A percentile compares a stretch with the other conserved stretches of the same genome.
These are phyloP conservation scores for Ormyrus nitidulus DNA, from an alignment of 2,888 invertebrate species.

Conservation along the genomic window DNA sequence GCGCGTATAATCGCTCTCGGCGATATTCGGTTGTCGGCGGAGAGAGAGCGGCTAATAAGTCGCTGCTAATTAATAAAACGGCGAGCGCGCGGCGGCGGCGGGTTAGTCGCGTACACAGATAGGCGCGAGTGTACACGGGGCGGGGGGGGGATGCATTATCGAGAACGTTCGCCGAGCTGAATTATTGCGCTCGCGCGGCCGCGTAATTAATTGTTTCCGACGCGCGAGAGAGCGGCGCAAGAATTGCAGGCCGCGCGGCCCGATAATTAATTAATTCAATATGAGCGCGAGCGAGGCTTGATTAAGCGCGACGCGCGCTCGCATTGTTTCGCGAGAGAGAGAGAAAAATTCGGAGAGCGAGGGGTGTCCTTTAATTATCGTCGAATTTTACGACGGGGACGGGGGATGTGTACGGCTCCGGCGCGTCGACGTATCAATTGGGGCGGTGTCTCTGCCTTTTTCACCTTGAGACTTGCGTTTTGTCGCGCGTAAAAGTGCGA, in stretches of 20 bases:
- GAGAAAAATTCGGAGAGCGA: too few relatives aligned
- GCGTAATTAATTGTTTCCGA: slow-evolving; percentile 31
- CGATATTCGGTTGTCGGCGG: too few relatives aligned
- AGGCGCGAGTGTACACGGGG: not conserved
- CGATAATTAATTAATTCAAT: slow-evolving; percentile 17
- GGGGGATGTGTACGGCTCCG: too few relatives aligned
- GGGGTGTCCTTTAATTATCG: too few relatives aligned
- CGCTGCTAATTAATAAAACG: slow-evolving; percentile 15
- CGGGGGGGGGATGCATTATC: not conserved
- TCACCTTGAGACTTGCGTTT: not conserved
- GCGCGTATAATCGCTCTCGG: too few relatives aligned
- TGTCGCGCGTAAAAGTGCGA: slow-evolving; percentile 2
- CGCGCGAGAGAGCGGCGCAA: not conserved
- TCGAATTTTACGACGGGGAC: too few relatives aligned
- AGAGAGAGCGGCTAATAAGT: not conserved
- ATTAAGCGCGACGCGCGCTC: too few relatives aligned
- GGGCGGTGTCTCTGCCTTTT: not conserved
- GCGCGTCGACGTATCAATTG: not conserved
- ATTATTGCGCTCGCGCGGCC: not conserved
- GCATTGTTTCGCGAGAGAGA: too few relatives aligned
- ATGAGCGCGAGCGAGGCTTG: not conserved
- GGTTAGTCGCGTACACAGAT: not conserved
- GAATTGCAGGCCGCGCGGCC: too few relatives aligned
- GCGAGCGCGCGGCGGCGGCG: not conserved
- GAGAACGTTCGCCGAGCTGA: slow-evolving; percentile 6